Evolutionary conservation across 2,888 invertebrate species (phyloP).

Genomic region (Diachrysia chrysitis): DNA sequence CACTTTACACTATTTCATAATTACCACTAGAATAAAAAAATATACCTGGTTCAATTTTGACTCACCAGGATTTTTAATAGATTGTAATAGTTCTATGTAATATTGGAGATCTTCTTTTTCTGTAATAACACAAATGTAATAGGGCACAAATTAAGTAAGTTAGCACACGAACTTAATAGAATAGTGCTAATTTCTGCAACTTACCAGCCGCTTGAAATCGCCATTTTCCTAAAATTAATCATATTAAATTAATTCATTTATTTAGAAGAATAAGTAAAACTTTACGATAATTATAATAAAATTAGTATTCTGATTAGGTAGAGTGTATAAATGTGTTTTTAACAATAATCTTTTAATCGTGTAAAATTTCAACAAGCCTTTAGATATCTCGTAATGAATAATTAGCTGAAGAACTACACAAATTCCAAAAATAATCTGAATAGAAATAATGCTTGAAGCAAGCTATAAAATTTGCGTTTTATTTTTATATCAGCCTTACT

Average conservation of each 20-base stretch:
- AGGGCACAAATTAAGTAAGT: too few species aligned
- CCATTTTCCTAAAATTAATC: neutral
- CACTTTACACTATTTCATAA: too few species aligned
- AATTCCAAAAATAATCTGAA: neutral
- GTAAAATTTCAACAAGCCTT: too few species aligned
- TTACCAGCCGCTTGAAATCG: neutral
- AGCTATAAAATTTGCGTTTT: constrained; percentile 36
- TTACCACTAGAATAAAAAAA: too few species aligned
- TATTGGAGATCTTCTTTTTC: constrained; percentile 12
- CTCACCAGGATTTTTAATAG: constrained; percentile 10
- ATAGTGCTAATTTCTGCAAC: too few species aligned
- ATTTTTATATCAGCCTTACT: constrained; percentile 32
- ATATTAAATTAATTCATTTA: neutral
- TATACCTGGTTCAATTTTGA: neutral
- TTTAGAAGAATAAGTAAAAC: neutral
- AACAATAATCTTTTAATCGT: too few species aligned
- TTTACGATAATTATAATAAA: too few species aligned
- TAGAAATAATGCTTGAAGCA: neutral
- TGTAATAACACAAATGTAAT: neutral
- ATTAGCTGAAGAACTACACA: neutral
- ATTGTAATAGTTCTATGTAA: neutral
- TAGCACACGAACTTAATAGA: too few species aligned
- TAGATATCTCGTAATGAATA: too few species aligned
- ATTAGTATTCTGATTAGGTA: too few species aligned
- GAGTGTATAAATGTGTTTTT: too few species aligned